These are phyloP conservation scores for Natrix natrix DNA, from an alignment of 2,797 vertebrate species.

Conservation along the genomic window DNA sequence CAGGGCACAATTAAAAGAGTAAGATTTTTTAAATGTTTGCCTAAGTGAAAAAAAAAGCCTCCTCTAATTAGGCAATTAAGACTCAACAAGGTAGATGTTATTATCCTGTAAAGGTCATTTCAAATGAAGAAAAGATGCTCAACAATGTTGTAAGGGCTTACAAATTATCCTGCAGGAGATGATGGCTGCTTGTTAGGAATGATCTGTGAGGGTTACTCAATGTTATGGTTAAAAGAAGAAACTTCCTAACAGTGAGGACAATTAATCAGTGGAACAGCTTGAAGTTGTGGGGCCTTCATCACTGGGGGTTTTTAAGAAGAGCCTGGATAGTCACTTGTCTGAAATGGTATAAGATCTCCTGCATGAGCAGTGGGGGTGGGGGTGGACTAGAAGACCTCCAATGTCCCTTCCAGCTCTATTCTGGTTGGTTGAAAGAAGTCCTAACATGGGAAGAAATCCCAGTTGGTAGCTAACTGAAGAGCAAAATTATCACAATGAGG, in stretches of 20 bases:
- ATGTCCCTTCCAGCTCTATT: too few relatives aligned
- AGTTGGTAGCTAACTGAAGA: background rate
- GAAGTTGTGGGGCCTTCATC: too few relatives aligned
- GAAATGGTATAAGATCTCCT: too few relatives aligned
- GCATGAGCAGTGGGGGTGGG: too few relatives aligned
- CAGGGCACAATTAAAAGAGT: conserved; percentile 40
- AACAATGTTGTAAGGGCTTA: conserved; percentile 32
- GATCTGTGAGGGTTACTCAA: conserved; percentile 1
- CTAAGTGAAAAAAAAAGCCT: conserved; percentile 52
- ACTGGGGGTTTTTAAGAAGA: too few relatives aligned
- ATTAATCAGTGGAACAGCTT: too few relatives aligned
- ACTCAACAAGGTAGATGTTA: conserved; percentile 59
- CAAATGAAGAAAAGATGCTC: conserved; percentile 54
- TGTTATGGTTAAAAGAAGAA: background rate
- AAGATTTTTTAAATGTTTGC: conserved; percentile 53
- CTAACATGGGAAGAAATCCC: rapidly evolving
- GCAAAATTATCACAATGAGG: background rate
- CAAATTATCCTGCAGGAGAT: conserved; percentile 46
- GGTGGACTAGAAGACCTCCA: too few relatives aligned
- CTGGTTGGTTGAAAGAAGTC: background rate
- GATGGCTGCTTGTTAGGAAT: conserved; percentile 45
- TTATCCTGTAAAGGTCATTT: conserved; percentile 65
- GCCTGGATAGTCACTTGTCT: too few relatives aligned
- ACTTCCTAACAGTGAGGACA: too few relatives aligned
- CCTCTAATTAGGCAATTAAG: conserved; percentile 70